Evolutionary conservation across 2,113 vertebrate genomes (phyloP), one percentile per base, ranked within the genome.

Genomic region (Actinemys pallida): DNA sequence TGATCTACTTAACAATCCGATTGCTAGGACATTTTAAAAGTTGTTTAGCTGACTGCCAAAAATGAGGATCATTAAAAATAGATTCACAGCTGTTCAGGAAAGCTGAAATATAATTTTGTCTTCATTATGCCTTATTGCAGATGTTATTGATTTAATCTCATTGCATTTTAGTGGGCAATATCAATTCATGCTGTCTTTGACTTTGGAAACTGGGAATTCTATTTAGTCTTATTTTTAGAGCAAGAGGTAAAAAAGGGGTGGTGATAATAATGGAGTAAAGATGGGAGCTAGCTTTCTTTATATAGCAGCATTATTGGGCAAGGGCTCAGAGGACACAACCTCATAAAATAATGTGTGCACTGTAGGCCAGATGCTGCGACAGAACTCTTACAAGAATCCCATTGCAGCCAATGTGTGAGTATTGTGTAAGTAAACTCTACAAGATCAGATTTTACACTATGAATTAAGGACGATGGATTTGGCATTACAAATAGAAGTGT

Each of bases 81-180:
- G 98, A 98, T 98, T 98, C 96, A 9, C 98, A 98, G 98, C 98
- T 98, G 98, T 97, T 98, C 96, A 88, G 96, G 97, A 98, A 98
- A 98, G 96, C 97, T 97, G 98, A 98, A 98, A 98, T 98, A 98
- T 97, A 98, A 98, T 98, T 98, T 98, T 98, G 97, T 98, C 98
- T 98, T 98, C 98, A 98, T 98, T 98, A 98, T 98, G 98, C 97
- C 98, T 98, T 98, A 98, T 98, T 98, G 98, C 98, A 98, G 98
- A 98, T 98, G 98, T 98, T 98, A 98, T 97, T 98, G 98, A 98
- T 98, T 98, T 98, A 97, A 97, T 97, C 97, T 98, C 97, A 90
- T 96, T 94, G 97, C 96, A 92, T 98, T 98, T 98, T 83, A 83
- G 95, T 93, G 87, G 89, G 97, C 95, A 97, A 96, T 98, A 98